Percentiles rank a stretch among this genome's conserved stretches.
Conservation (phyloP, 1,140 invertebrate species). For the Phocides pigmalion region DNA sequence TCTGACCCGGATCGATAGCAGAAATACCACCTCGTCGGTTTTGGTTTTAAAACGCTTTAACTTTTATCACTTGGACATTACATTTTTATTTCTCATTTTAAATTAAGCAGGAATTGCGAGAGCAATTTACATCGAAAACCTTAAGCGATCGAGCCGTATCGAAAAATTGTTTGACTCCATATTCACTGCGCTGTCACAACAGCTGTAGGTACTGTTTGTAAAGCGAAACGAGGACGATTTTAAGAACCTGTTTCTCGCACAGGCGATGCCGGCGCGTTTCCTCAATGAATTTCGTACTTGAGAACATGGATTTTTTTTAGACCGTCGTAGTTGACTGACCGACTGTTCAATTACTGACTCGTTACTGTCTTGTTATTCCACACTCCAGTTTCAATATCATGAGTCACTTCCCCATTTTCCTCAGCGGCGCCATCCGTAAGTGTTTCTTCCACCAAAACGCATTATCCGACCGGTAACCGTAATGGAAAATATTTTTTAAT, state of each 20-base stretch:
- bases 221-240: slow-evolving; percentile 66
- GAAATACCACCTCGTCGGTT: slow-evolving; percentile 39
- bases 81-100: slow-evolving; percentile 30
- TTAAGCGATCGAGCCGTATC: slow-evolving; percentile 22
- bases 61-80: slow-evolving; percentile 21
- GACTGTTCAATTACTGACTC: slow-evolving; percentile 38
- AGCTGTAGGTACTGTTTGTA: slow-evolving; percentile 55
- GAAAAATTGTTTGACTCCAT: slow-evolving; percentile 45
- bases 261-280: slow-evolving; percentile 46
- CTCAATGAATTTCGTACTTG: slow-evolving; percentile 59
- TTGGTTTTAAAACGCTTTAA: slow-evolving; percentile 34
- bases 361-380: background rate
- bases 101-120: slow-evolving; percentile 6
- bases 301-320: slow-evolving; percentile 41
- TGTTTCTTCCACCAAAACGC: slow-evolving; percentile 52
- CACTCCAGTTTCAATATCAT: slow-evolving; percentile 30
- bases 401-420: slow-evolving; percentile 54
- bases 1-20: slow-evolving; percentile 51
- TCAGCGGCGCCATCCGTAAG: slow-evolving; percentile 47
- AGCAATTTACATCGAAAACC: slow-evolving; percentile 20
- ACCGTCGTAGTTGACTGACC: slow-evolving; percentile 48
- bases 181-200: slow-evolving; percentile 59
- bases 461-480: slow-evolving; percentile 64
- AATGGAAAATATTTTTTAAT: slow-evolving; percentile 81
- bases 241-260: slow-evolving; percentile 60